Conservation (phyloP, 2,888 invertebrate species). For the Euplexia lucipara region DNA sequence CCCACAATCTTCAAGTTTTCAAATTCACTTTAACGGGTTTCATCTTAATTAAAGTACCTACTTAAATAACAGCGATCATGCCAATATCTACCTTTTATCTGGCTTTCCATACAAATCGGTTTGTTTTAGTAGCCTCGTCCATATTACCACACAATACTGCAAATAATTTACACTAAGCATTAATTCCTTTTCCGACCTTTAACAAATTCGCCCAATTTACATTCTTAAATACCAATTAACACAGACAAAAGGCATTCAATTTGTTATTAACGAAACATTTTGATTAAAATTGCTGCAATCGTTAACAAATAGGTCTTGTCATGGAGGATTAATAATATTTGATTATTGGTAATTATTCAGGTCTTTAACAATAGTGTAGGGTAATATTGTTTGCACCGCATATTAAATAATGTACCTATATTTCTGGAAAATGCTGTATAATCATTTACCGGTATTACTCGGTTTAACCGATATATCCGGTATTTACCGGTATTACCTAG, state of each 20-base stretch:
- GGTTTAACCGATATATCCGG: no score
- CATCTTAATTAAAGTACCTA: no score
- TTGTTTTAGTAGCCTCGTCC: background rate
- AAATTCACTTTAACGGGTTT: no score
- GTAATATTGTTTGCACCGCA: no score
- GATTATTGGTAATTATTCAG: conserved; percentile 21
- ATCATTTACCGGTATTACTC: no score
- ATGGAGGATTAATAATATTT: conserved; percentile 34
- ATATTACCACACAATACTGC: conserved; percentile 14
- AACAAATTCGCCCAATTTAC: conserved; percentile 65
- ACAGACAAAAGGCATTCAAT: conserved; percentile 58
- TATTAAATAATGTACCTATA: no score
- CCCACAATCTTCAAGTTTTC: no score
- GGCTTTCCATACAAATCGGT: background rate
- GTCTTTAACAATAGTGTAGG: background rate
- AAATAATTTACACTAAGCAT: conserved; percentile 38
- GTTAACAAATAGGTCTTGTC: conserved; percentile 34
- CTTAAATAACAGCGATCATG: no score
- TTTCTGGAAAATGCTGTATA: no score
- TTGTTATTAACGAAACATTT: conserved; percentile 61
- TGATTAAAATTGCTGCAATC: conserved; percentile 57
- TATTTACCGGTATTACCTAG: no score
- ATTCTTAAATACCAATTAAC: conserved; percentile 66
- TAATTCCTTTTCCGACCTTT: conserved; percentile 37
- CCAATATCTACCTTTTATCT: no score